Base-by-base conservation (phyloP, 1,140 invertebrate genomes). In the Drosophila rufa region DNA sequence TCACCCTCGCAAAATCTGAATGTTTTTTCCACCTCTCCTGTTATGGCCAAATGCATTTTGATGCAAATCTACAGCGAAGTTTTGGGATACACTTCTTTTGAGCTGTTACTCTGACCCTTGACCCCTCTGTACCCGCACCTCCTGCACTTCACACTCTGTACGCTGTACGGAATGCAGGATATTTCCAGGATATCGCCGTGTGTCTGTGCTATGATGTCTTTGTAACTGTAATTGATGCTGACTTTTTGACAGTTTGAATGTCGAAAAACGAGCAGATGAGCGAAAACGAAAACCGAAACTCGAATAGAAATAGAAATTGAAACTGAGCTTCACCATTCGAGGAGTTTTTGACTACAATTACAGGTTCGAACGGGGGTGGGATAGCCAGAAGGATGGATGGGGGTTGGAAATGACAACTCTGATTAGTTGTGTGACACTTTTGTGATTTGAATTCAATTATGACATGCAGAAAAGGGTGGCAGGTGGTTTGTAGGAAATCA, bases 161-260 rank as follows among this genome's bases (percentile, higher is more conserved):
- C 59, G 68, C 47, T 85, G 79, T 64, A 12, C 33, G 17, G 12
- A 69, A 47, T 69, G 36, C 65, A 33, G 45, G 25, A 36, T 42
- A 67, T 68, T 66, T 68, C 19, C 65, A 25, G 45, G 25, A 36
- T 50, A 67, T 68, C 47, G 66, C 53, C 53, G 65, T 66, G 42
- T 67, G 65, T 47, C 22, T 48, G 51, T 27, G 64, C 76, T 65
- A 33, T 84, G 80, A 83, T 89, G 84, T 89, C 68, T 84, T 82
- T 80, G 79, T 90, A 90, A 90, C 81, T 90, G 85, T 90, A 90
- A 90, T 90, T 90, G 85, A 90, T 85, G 86, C 82, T 90, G 85
- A 90, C 85, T 90, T 90, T 90, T 85, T 90, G 85, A 90, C 85
- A 90, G 85, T 90, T 90, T 90, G 85, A 90, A 90, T 90, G 85